phyloP scores from a whole-genome alignment of 2,113 vertebrate genomes.

The Misgurnus mizolepis region DNA sequence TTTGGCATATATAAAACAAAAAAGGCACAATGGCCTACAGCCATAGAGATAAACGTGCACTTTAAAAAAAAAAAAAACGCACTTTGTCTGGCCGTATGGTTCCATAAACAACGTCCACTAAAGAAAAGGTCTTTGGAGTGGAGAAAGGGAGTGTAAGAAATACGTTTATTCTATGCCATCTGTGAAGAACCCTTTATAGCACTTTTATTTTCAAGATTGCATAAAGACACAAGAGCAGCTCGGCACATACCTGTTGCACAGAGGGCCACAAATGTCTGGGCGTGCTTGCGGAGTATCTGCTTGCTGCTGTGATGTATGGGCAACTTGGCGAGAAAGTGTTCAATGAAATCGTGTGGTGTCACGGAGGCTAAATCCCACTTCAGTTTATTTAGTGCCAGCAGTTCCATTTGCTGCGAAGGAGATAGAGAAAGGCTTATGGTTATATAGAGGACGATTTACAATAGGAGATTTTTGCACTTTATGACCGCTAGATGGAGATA shows the following conservation, averaged over 20 bases:
- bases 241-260: constrained; percentile 90
- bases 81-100: too few species aligned
- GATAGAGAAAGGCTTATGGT: constrained; percentile 48
- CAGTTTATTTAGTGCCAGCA: constrained; percentile 94
- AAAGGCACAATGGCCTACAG: too few species aligned
- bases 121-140: too few species aligned
- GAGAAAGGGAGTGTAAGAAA: too few species aligned
- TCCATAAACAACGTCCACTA: too few species aligned
- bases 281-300: constrained; percentile 95
- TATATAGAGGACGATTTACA: constrained; percentile 27
- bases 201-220: too few species aligned
- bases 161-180: too few species aligned
- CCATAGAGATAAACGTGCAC: too few species aligned
- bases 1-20: too few species aligned
- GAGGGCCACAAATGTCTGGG: constrained; percentile 96
- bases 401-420: constrained; percentile 90
- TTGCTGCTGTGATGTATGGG: constrained; percentile 87
- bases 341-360: constrained; percentile 96
- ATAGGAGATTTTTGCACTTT: constrained; percentile 2
- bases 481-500: constrained; percentile 58
- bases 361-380: constrained; percentile 97
- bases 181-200: too few species aligned
- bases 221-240: neutral
- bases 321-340: constrained; percentile 97
- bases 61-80: too few species aligned